Conservation (phyloP, 1,140 invertebrate genomes). For the Drosophila baimaii region DNA sequence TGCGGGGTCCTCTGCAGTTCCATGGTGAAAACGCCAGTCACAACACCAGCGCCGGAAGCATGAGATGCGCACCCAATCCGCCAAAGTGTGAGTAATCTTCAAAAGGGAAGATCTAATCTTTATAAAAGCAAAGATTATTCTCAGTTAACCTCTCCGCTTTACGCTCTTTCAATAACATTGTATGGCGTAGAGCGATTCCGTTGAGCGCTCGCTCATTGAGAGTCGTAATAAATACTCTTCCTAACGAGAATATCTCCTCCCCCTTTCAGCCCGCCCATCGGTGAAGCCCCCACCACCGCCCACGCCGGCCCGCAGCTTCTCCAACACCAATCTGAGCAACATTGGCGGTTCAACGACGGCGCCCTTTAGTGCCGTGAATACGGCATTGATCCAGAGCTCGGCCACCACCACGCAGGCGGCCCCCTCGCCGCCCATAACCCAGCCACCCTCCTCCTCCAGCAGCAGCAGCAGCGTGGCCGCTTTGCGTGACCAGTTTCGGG, state of each 20-base stretch:
- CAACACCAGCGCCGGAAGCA: constrained; percentile 65
- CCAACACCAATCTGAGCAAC: constrained; percentile 79
- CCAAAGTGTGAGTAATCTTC: constrained; percentile 70
- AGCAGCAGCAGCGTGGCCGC: constrained; percentile 76
- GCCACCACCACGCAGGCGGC: constrained; percentile 48
- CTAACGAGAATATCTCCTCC: neutral
- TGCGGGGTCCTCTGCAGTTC: constrained; percentile 72
- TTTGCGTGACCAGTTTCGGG: constrained; percentile 76
- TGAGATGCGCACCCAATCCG: constrained; percentile 73
- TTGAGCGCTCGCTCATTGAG: neutral
- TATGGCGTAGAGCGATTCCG: too few relatives aligned
- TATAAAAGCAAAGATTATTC: too few relatives aligned
- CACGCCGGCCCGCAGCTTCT: constrained; percentile 80
- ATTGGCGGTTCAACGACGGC: constrained; percentile 28
- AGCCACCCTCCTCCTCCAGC: constrained; percentile 69
- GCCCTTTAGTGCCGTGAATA: constrained; percentile 69
- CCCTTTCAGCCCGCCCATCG: constrained; percentile 67
- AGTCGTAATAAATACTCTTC: neutral
- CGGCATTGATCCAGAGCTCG: constrained; percentile 64
- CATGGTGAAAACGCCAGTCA: constrained; percentile 49
- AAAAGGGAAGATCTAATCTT: too few relatives aligned
- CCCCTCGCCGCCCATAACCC: constrained; percentile 57
- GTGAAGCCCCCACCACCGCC: constrained; percentile 83
- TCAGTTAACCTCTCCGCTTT: too few relatives aligned
- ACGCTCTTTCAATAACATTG: too few relatives aligned